A percentile compares a stretch with the other conserved stretches of the same genome.
Conservation (phyloP, 2,113 vertebrate species). For the Albula glossodonta region DNA sequence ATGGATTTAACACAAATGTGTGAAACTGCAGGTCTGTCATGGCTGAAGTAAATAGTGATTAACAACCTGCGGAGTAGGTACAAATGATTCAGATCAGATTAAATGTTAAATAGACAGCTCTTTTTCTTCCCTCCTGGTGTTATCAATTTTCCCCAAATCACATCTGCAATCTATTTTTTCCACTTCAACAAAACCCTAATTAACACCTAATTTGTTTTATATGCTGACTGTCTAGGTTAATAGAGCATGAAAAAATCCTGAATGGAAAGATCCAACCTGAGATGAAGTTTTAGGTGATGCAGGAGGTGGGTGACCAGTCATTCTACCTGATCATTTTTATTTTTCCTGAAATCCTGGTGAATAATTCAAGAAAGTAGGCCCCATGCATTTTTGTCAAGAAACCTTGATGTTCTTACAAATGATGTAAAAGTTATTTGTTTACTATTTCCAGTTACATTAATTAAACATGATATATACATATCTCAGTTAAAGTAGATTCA, state of each 20-base stretch:
- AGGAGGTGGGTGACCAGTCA: not conserved
- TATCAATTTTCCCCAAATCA: not conserved
- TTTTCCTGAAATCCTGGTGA: not conserved
- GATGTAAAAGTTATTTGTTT: too few relatives aligned
- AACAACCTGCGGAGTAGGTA: conserved; percentile 37
- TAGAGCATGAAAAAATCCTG: not conserved
- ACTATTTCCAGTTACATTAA: too few relatives aligned
- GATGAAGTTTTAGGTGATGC: not conserved
- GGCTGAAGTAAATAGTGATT: conserved; percentile 31
- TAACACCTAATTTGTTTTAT: not conserved
- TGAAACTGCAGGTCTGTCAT: not conserved
- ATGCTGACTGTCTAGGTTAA: not conserved
- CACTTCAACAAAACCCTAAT: not conserved
- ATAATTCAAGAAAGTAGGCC: too few relatives aligned
- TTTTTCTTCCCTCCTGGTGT: not conserved
- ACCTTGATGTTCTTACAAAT: too few relatives aligned
- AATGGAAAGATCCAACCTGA: not conserved
- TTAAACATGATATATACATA: too few relatives aligned
- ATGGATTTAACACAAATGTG: conserved; percentile 22
- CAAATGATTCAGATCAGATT: conserved; percentile 1
- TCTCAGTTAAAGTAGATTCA: not conserved
- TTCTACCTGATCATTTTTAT: not conserved
- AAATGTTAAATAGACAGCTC: not conserved
- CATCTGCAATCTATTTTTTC: not conserved
- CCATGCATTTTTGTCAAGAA: too few relatives aligned